phyloP scores from a whole-genome alignment of 2,113 vertebrate genomes.

The Nymphicus hollandicus region DNA sequence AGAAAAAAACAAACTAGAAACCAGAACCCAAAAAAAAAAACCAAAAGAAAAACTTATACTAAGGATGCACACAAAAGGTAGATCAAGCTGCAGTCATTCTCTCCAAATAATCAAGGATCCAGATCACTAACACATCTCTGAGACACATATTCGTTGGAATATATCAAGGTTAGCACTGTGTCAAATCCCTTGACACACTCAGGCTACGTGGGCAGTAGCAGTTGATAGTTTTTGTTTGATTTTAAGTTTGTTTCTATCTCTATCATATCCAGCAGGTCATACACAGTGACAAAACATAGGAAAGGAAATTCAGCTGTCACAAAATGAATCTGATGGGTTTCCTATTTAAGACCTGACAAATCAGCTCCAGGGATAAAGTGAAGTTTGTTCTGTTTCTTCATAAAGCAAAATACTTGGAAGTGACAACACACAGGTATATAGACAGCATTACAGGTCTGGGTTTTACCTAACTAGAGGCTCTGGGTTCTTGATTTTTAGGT shows the following conservation, averaged over 20 bases:
- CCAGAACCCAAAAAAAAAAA: not conserved
- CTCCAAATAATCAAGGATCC: slow-evolving; percentile 30
- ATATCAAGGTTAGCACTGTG: not conserved
- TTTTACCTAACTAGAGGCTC: not conserved
- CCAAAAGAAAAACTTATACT: not conserved
- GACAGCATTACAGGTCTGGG: not conserved
- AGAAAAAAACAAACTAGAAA: no score
- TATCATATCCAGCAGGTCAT: not conserved
- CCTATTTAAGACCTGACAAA: not conserved
- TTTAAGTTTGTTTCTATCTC: not conserved
- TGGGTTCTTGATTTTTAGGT: not conserved
- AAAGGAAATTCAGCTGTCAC: not conserved
- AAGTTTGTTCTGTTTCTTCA: not conserved
- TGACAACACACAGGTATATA: not conserved
- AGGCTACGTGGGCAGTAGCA: not conserved
- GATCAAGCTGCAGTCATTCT: not conserved
- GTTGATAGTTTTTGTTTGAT: not conserved
- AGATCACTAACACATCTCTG: not conserved
- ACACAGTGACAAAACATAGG: not conserved
- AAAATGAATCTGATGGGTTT: not conserved
- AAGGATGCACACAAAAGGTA: not conserved
- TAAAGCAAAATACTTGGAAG: not conserved
- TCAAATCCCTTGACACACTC: slow-evolving; percentile 17
- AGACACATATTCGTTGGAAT: not conserved
- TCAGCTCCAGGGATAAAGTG: not conserved